phyloP scores from a whole-genome alignment of 2,797 vertebrate genomes.

The Valencia hispanica region DNA sequence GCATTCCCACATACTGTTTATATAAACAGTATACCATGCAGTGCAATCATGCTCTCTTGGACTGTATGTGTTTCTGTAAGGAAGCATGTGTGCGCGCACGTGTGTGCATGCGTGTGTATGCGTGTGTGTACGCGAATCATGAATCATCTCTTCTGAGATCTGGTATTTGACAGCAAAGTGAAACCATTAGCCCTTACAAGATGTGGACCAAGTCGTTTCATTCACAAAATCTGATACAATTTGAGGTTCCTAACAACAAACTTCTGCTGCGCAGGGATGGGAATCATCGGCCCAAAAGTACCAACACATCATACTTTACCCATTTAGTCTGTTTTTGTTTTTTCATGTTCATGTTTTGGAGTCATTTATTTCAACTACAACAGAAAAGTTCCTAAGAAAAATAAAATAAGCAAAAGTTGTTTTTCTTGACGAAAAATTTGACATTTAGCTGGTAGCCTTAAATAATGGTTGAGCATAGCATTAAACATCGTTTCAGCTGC shows the following conservation, averaged over 20 bases:
- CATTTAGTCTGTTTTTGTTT: constrained; percentile 20
- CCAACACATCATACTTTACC: constrained; percentile 27
- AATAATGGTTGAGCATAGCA: neutral
- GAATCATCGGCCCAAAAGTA: constrained; percentile 20
- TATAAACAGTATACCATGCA: constrained; percentile 53
- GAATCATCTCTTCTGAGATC: constrained; percentile 44
- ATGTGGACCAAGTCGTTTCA: constrained; percentile 30
- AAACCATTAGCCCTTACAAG: constrained; percentile 52
- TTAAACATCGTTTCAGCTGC: neutral
- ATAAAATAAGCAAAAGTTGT: neutral
- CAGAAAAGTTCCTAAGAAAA: neutral
- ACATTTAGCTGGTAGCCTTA: constrained; percentile 10
- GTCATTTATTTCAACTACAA: constrained; percentile 27
- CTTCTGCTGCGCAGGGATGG: constrained; percentile 10
- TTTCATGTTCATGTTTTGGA: constrained; percentile 20
- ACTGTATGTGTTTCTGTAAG: constrained; percentile 18
- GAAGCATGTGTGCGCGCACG: constrained; percentile 2
- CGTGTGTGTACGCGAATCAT: constrained; percentile 1
- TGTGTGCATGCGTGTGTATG: neutral
- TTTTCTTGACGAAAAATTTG: neutral
- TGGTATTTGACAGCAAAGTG: constrained; percentile 42
- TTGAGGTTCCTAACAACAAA: constrained; percentile 37
- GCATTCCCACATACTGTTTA: constrained; percentile 80
- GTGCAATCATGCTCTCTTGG: constrained; percentile 42
- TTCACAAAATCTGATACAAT: constrained; percentile 44